These are phyloP conservation scores for Pleuronectes platessa DNA, from an alignment of 2,113 vertebrate species.

Conservation along the genomic window DNA sequence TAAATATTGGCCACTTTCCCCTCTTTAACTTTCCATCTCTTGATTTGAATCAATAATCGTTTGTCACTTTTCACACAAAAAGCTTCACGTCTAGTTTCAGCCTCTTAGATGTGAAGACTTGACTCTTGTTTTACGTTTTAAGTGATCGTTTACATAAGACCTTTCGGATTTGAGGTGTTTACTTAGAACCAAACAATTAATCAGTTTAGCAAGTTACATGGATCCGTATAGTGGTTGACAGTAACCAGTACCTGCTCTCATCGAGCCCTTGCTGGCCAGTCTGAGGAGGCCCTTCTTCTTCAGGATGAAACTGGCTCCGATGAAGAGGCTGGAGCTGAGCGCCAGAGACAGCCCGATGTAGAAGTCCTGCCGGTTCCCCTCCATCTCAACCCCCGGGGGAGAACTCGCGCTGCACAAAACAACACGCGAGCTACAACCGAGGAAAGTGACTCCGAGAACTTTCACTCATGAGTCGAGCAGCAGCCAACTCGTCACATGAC, in stretches of 20 bases:
- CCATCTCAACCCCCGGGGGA: constrained; percentile 67
- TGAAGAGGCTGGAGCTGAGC: constrained; percentile 84
- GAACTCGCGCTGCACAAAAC: not conserved
- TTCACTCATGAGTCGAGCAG: not conserved
- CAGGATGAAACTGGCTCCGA: constrained; percentile 86
- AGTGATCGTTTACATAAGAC: no score
- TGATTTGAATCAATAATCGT: no score
- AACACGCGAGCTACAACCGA: not conserved
- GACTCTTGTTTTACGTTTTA: no score
- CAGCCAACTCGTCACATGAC: constrained; percentile 65
- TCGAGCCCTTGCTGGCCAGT: constrained; percentile 79
- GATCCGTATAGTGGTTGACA: no score
- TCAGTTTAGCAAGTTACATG: no score
- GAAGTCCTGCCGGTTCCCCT: constrained; percentile 74
- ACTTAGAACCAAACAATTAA: no score
- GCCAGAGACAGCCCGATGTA: constrained; percentile 84
- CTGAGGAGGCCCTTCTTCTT: constrained; percentile 89
- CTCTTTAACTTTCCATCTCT: no score
- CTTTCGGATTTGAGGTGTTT: no score
- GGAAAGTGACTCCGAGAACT: not conserved
- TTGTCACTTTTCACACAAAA: no score
- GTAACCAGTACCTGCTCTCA: constrained; percentile 82
- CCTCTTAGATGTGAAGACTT: no score
- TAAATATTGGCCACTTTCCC: no score
- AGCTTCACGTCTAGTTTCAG: no score